Percentiles rank a stretch among this genome's conserved stretches.
Conservation (phyloP, 2,888 invertebrate genomes). For the Opisthograptis luteolata region DNA sequence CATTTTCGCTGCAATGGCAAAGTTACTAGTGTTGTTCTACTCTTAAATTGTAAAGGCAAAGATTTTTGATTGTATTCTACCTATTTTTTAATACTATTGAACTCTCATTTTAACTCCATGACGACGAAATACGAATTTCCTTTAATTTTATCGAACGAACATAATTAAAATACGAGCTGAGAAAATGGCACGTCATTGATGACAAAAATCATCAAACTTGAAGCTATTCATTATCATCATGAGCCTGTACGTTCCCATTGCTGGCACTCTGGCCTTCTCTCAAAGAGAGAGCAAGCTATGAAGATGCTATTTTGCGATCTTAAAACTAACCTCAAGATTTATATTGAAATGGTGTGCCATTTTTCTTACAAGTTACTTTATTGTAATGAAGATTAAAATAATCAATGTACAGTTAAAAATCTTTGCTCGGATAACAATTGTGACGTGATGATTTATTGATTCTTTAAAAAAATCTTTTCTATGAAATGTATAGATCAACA, state of each 20-base stretch:
- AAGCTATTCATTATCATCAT: background rate
- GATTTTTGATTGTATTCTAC: conserved; percentile 47
- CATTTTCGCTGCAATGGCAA: conserved; percentile 20
- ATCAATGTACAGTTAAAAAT: conserved; percentile 49
- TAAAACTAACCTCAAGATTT: too few species aligned
- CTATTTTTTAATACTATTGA: too few species aligned
- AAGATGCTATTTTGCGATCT: too few species aligned
- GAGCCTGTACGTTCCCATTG: too few species aligned
- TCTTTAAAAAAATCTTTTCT: too few species aligned
- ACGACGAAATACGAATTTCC: conserved; percentile 27
- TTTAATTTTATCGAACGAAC: conserved; percentile 16
- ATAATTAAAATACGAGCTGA: background rate
- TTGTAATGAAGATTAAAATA: background rate
- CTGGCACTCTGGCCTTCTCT: too few species aligned
- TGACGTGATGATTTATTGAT: conserved; percentile 51
- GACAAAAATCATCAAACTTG: too few species aligned
- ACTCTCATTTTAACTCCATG: conserved; percentile 33
- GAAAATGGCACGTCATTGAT: conserved; percentile 3
- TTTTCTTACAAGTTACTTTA: background rate
- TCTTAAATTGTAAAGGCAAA: conserved; percentile 52
- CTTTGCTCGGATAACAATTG: conserved; percentile 47
- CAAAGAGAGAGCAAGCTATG: too few species aligned
- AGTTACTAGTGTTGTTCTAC: conserved; percentile 43
- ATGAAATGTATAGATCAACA: too few species aligned
- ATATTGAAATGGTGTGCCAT: conserved; percentile 2